Conservation (phyloP, 2,113 vertebrate genomes). For the Lepidothrix coronata region DNA sequence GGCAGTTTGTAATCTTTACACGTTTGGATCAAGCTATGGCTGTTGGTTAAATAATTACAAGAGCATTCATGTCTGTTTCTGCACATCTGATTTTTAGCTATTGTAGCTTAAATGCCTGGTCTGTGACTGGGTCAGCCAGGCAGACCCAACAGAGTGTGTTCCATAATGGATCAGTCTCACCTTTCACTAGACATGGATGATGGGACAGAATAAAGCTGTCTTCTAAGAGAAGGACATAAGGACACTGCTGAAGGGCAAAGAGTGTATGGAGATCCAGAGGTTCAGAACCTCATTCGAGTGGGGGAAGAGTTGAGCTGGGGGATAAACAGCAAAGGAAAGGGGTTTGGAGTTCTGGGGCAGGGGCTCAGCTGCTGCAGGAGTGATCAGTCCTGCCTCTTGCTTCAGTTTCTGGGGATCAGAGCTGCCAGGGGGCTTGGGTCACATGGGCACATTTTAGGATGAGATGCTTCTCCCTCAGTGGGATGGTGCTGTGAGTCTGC, state of each 20-base stretch:
- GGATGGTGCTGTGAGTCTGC: fast-evolving
- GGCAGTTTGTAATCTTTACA: fast-evolving
- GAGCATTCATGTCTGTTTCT: neutral
- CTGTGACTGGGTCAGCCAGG: neutral
- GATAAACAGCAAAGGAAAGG: fast-evolving
- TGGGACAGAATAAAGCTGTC: neutral
- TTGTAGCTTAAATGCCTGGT: fast-evolving
- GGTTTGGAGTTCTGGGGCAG: neutral
- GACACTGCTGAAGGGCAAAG: too few relatives aligned
- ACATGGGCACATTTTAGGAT: fast-evolving
- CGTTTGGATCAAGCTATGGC: neutral
- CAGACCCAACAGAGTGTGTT: fast-evolving
- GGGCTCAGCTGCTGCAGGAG: too few relatives aligned
- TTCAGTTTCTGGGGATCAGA: fast-evolving
- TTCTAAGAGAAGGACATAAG: too few relatives aligned
- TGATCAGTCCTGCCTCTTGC: too few relatives aligned
- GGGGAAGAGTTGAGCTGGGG: neutral
- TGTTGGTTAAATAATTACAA: neutral
- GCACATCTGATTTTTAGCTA: neutral
- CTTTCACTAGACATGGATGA: fast-evolving
- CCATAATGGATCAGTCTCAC: fast-evolving
- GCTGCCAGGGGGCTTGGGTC: neutral
- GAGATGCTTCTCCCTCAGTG: neutral
- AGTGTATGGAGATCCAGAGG: fast-evolving
- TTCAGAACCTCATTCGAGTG: too few relatives aligned